Base-by-base conservation (phyloP, 1,140 invertebrate species). In the Drosophila pachea region DNA sequence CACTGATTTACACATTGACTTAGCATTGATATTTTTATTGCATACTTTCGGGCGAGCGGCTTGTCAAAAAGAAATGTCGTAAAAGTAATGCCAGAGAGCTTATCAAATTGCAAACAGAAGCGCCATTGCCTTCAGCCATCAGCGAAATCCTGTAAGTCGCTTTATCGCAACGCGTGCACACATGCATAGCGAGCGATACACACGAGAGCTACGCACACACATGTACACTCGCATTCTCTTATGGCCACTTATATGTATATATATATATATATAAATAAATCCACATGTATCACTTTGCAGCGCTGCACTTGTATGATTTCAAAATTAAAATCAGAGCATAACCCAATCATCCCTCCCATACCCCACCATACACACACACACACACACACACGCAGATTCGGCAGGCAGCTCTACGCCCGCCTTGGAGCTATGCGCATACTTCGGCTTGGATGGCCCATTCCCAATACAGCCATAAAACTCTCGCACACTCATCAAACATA, bases 241-340 rank as follows among this genome's bases (percentile, higher is more conserved):
- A 43, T 12, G 40, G 40, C n/a, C 40, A 61, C 33, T 36, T 54
- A 62, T 53, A 52, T 73, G 22, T 22, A 22, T 22, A 22, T 54
- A 62, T 53, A 52, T 75, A 74, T 62, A 83, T 83, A 83, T 86
- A 83, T 83, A 83, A 86, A 83, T 83, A 82, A 72, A 72, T 78
- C 68, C 69, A 54, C 66, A 79, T 83, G 76, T 76, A 76, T 73
- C 73, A 61, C 47, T 83, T 72, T 78, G 68, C 68, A 84, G 64
- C 78, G 73, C 76, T 84, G 76, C 79, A 73, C 68, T 78, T 70
- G 76, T 86, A 86, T 83, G 79, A 83, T 83, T 83, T 83, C 81
- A 83, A 83, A 83, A 83, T 83, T 83, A 86, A 83, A 83, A 83
- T 83, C 79, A 83, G 81, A 76, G 76, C 76, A 84, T 83, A 83